phyloP scores from a whole-genome alignment of 1,140 invertebrate species.

The Bradysia coprophila region DNA sequence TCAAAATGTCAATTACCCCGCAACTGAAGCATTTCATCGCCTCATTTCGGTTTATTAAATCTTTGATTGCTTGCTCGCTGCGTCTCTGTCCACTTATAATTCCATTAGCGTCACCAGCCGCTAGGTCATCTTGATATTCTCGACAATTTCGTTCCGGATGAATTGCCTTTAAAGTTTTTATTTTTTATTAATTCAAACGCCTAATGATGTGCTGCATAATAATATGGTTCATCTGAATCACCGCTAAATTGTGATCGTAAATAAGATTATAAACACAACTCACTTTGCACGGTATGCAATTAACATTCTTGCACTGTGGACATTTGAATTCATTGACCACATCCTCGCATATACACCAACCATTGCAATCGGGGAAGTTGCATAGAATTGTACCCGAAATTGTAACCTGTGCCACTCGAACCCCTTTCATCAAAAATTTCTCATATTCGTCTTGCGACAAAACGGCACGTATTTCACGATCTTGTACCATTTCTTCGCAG shows the following conservation, averaged over 20 bases:
- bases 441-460: conserved; percentile 54
- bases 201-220: neutral
- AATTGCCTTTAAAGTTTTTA: conserved; percentile 38
- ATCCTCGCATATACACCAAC: conserved; percentile 82
- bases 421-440: conserved; percentile 61
- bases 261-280: conserved; percentile 5
- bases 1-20: conserved; percentile 26
- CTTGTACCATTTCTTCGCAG: conserved; percentile 60
- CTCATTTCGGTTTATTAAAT: conserved; percentile 65
- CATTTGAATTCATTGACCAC: conserved; percentile 73
- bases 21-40: conserved; percentile 78
- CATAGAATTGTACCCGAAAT: conserved; percentile 79
- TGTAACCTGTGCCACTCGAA: conserved; percentile 63
- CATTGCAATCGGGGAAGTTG: conserved; percentile 71
- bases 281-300: conserved; percentile 82
- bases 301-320: conserved; percentile 61
- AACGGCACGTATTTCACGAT: conserved; percentile 73
- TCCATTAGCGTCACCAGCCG: conserved; percentile 19
- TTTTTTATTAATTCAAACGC: conserved; percentile 1
- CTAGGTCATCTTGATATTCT: conserved; percentile 60
- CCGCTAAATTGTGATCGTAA: neutral
- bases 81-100: conserved; percentile 41
- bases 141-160: conserved; percentile 69
- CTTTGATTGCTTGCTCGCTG: conserved; percentile 57
- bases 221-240: neutral